Conservation (phyloP, 2,888 invertebrate genomes). For the Trypoxylon attenuatum region DNA sequence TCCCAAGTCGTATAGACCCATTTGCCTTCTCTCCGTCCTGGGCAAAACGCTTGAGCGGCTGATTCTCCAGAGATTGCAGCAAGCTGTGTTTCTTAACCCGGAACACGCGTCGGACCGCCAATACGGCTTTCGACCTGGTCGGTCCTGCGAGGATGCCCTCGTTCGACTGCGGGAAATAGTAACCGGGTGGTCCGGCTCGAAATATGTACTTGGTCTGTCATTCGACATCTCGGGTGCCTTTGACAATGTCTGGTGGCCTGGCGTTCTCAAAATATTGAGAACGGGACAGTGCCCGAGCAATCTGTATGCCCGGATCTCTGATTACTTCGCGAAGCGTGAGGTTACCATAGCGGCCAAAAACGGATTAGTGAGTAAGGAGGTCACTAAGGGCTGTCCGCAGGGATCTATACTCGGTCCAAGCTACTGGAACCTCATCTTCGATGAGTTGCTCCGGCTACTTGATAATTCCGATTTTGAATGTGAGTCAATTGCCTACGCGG, state of each 20-base stretch:
- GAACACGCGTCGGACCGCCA: neutral
- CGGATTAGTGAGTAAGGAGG: neutral
- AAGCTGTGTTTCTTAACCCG: neutral
- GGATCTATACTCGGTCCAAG: neutral
- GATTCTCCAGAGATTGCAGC: neutral
- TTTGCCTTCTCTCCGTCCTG: neutral
- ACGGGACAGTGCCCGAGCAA: neutral
- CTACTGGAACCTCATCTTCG: constrained; percentile 4
- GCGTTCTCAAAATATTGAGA: neutral
- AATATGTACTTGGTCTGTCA: neutral
- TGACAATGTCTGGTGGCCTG: constrained; percentile 14
- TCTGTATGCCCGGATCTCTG: neutral
- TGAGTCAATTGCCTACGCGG: neutral
- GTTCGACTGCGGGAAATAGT: neutral
- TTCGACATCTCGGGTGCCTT: constrained; percentile 1
- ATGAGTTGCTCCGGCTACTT: neutral
- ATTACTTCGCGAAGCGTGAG: neutral
- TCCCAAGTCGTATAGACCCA: neutral
- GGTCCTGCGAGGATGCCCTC: neutral
- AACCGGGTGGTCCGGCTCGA: neutral
- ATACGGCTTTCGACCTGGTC: neutral
- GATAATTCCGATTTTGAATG: neutral
- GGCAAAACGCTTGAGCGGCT: neutral
- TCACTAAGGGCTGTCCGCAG: constrained; percentile 6
- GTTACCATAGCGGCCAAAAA: neutral